phyloP scores from a whole-genome alignment of 2,113 vertebrate genomes.

The Coptodon bakossiorum region DNA sequence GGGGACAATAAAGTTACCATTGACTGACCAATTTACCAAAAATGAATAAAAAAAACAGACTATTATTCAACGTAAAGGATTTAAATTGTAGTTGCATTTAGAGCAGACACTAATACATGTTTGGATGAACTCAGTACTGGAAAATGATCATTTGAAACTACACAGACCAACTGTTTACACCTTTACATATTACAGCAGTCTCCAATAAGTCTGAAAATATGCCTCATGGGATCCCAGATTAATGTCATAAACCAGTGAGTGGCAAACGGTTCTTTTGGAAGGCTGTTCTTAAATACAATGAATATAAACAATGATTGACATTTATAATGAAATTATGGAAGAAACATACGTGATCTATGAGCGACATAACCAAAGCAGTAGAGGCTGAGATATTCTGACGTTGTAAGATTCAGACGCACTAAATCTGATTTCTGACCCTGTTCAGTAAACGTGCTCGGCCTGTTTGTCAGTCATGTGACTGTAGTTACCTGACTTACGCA shows the following conservation, averaged over 20 bases:
- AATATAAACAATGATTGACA: neutral
- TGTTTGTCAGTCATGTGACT: neutral
- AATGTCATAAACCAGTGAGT: neutral
- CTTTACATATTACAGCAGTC: accelerated
- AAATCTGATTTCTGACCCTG: neutral
- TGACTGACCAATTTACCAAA: neutral
- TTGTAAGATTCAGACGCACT: neutral
- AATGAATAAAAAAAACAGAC: neutral
- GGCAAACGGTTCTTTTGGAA: accelerated
- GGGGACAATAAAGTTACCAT: too few relatives aligned
- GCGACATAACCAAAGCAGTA: neutral
- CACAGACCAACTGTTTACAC: accelerated
- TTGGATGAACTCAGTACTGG: neutral
- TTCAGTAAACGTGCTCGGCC: neutral
- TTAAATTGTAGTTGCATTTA: neutral
- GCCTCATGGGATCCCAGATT: neutral
- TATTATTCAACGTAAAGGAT: accelerated
- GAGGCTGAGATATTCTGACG: neutral
- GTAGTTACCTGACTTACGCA: accelerated
- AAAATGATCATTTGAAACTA: neutral
- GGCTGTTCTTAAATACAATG: neutral
- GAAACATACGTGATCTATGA: accelerated
- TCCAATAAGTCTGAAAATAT: accelerated
- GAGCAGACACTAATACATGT: neutral
- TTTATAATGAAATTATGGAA: neutral